Conservation (phyloP, 2,113 vertebrate genomes). For the Chrysochloris asiatica region DNA sequence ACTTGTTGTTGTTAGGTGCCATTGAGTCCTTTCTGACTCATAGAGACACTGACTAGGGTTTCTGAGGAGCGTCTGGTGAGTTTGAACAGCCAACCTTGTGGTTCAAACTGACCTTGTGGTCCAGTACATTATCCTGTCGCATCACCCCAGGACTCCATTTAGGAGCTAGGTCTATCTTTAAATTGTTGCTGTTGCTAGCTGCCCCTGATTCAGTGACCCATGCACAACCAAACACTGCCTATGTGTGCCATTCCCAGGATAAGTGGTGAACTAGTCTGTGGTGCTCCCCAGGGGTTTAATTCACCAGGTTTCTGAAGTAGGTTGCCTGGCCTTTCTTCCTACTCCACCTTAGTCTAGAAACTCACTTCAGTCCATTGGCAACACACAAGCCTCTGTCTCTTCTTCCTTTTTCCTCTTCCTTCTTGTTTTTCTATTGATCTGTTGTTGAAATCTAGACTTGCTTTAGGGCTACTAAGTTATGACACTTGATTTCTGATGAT, state of each 20-base stretch:
- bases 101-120: too few species aligned
- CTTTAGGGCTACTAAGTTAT: not conserved
- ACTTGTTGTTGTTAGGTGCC: not conserved
- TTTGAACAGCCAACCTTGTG: too few species aligned
- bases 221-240: not conserved
- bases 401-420: not conserved
- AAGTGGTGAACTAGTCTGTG: not conserved
- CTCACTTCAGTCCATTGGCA: not conserved
- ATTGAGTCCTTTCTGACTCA: too few species aligned
- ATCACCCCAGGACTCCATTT: not conserved
- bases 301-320: not conserved
- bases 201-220: not conserved
- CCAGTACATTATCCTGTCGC: too few species aligned
- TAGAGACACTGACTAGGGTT: too few species aligned
- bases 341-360: not conserved
- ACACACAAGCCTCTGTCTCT: not conserved
- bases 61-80: too few species aligned
- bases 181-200: not conserved
- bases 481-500: conserved; percentile 22
- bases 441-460: conserved; percentile 10
- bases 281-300: not conserved
- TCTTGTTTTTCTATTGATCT: not conserved
- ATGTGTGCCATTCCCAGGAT: not conserved
- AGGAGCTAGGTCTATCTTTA: not conserved
- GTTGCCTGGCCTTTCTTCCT: not conserved